Evolutionary conservation across 2,888 invertebrate genomes (phyloP).

Genomic region (Spilarctia lutea): DNA sequence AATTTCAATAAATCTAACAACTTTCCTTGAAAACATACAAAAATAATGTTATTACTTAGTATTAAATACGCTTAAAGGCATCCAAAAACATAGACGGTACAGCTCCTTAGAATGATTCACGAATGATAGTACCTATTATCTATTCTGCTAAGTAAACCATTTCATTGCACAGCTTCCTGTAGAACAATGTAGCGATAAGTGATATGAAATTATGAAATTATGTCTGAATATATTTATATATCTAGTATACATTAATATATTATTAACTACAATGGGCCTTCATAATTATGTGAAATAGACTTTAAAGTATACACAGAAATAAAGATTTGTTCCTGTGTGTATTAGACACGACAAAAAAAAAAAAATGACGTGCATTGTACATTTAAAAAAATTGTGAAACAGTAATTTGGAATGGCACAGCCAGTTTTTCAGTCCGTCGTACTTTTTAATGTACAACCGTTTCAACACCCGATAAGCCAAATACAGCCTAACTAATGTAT

Average conservation of each 20-base stretch:
- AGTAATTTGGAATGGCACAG: not conserved
- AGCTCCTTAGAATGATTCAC: not conserved
- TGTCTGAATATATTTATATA: not conserved
- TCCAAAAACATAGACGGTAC: not conserved
- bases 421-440: not conserved
- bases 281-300: not conserved
- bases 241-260: no score
- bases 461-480: not conserved
- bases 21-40: no score
- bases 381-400: not conserved
- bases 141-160: not conserved
- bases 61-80: not conserved
- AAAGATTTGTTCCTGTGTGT: not conserved
- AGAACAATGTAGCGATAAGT: not conserved
- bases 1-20: no score
- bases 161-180: not conserved
- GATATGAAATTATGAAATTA: not conserved
- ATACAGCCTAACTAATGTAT: not conserved
- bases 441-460: not conserved
- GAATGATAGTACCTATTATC: not conserved
- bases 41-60: not conserved
- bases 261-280: not conserved
- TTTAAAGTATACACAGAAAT: not conserved
- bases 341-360: no score
- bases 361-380: not conserved